Base-by-base conservation (phyloP, 2,113 vertebrate genomes). In the Istiophorus platypterus region DNA sequence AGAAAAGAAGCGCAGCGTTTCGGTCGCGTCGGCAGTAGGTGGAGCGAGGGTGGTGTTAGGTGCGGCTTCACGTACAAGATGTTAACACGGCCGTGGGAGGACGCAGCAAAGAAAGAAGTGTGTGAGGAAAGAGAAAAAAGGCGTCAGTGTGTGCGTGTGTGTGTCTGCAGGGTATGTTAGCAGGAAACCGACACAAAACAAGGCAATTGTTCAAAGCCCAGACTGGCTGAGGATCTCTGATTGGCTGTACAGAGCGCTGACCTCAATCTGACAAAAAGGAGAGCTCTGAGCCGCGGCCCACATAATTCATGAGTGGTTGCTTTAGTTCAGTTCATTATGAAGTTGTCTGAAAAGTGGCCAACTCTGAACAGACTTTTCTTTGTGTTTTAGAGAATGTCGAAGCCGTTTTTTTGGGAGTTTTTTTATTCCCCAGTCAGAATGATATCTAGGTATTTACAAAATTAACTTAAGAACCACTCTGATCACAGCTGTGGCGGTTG, bases 11-110 rank as follows among this genome's bases (percentile, higher is more conserved):
- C 27, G n/a, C n/a, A n/a, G n/a, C n/a, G n/a, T n/a, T n/a, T n/a
- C n/a, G n/a, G n/a, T n/a, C n/a, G n/a, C n/a, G n/a, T n/a, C n/a
- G n/a, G n/a, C n/a, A n/a, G n/a, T 8, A 41, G 52, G 51, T 62
- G 18, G 66, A 41, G 54, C 8, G 17, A 41, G 47, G 41, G 5
- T 69, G 58, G 17, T 13, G 4, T 59, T 45, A 68, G 57, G 29
- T 52, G 71, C 18, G 77, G 18, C 67, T 24, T 70, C 77, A 88
- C 41, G 20, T 90, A 80, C 85, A 85, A 87, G 87, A 92, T 88
- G 82, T 34, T 57, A 86, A 87, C 85, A 85, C 59, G 51, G 54
- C 54, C 5, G 39, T 18, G 49, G 0, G 13, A 82, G 85, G 85
- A 86, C 82, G 78, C 37, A 51, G 26, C 24, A 84, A 64, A 89